Conservation (phyloP, 2,113 vertebrate genomes). For the Misgurnus anguillicaudatus region DNA sequence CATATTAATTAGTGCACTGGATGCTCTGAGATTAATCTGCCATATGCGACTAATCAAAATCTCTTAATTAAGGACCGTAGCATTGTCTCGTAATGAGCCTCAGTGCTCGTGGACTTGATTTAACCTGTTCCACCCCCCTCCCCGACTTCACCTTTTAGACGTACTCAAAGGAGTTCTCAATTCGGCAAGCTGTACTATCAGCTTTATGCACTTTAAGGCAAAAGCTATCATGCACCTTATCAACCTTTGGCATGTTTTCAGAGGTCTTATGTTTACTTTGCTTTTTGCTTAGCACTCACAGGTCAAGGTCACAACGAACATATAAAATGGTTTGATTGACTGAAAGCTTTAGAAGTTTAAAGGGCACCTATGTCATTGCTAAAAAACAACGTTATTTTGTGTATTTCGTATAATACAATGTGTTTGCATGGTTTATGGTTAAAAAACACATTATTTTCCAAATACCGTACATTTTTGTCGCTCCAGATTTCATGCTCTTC, state of each 20-base stretch:
- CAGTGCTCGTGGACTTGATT: constrained; percentile 53
- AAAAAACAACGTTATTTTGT: neutral
- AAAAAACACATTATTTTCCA: no score
- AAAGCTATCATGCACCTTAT: constrained; percentile 8
- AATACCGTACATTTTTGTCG: no score
- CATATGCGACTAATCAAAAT: constrained; percentile 72
- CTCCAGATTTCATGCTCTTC: no score
- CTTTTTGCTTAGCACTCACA: constrained; percentile 12
- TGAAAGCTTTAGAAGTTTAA: constrained; percentile 14
- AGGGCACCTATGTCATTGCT: neutral
- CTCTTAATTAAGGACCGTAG: constrained; percentile 65
- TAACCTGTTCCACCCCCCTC: constrained; percentile 37
- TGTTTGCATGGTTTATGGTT: no score
- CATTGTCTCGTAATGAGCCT: constrained; percentile 66
- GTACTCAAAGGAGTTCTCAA: constrained; percentile 1
- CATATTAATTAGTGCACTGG: constrained; percentile 61
- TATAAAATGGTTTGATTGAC: constrained; percentile 10
- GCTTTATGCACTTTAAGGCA: neutral
- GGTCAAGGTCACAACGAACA: constrained; percentile 20
- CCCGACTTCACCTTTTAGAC: constrained; percentile 35
- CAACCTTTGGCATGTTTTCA: constrained; percentile 27
- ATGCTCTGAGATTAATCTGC: constrained; percentile 62
- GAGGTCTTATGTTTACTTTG: constrained; percentile 15
- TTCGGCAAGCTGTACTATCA: constrained; percentile 6
- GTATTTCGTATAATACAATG: no score